A percentile compares a stretch with the other conserved stretches of the same genome.
Conservation (phyloP, 2,113 vertebrate species). For the Calypte anna region DNA sequence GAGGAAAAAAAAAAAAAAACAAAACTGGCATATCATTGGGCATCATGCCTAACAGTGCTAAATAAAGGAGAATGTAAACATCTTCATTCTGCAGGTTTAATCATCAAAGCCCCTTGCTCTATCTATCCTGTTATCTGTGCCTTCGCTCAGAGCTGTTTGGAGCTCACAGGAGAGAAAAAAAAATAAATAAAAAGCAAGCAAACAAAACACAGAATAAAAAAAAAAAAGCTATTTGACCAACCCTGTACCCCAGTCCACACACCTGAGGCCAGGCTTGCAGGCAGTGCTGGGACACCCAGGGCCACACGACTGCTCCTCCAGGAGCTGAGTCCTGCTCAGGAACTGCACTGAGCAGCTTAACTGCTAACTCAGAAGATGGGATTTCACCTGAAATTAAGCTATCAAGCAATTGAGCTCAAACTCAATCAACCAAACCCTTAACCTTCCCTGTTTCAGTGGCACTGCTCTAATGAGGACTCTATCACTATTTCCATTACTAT, state of each 20-base stretch:
- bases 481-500: conserved; percentile 68
- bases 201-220: background rate
- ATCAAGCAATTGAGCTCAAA: conserved; percentile 71
- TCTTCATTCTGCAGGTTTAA: conserved; percentile 67
- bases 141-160: background rate
- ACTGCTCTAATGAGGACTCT: conserved; percentile 66
- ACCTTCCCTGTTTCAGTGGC: conserved; percentile 68
- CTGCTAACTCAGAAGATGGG: conserved; percentile 58
- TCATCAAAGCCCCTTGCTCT: background rate
- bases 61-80: conserved; percentile 73
- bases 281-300: background rate
- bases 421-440: conserved; percentile 74
- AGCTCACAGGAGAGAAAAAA: background rate
- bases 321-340: conserved; percentile 44
- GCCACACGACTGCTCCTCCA: background rate
- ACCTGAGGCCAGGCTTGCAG: background rate
- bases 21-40: conserved; percentile 65
- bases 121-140: background rate
- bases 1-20: conserved; percentile 42
- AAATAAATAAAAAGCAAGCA: background rate
- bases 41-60: conserved; percentile 67
- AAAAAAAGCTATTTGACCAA: background rate
- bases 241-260: background rate
- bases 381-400: conserved; percentile 74
- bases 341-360: conserved; percentile 20